These are phyloP conservation scores for Beaufortia kweichowensis DNA, from an alignment of 2,113 vertebrate genomes.

Conservation along the genomic window DNA sequence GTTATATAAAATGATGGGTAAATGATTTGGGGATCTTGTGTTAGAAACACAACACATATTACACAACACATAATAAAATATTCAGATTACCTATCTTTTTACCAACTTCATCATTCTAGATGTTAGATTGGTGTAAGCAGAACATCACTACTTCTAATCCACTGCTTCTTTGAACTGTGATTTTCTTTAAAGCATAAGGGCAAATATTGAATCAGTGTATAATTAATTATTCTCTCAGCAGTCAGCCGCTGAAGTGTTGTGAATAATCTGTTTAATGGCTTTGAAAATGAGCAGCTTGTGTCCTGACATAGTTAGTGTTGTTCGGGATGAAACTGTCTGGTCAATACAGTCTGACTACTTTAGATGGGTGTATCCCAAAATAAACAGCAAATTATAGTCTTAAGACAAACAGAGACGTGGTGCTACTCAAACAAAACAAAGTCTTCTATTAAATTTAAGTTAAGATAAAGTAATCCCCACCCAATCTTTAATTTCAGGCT, in stretches of 20 bases:
- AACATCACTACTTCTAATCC: neutral
- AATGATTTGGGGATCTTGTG: neutral
- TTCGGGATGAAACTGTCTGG: neutral
- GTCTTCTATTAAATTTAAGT: too few relatives aligned
- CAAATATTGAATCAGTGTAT: neutral
- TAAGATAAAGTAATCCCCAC: too few relatives aligned
- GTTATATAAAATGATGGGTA: neutral
- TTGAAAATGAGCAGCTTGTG: slow-evolving; percentile 3
- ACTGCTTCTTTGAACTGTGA: too few relatives aligned
- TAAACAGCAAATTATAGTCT: neutral
- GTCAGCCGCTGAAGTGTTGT: neutral
- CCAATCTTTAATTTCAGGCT: too few relatives aligned
- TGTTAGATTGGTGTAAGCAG: too few relatives aligned
- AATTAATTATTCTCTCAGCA: neutral
- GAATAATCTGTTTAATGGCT: slow-evolving; percentile 12
- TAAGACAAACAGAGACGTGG: neutral
- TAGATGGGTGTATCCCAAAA: neutral
- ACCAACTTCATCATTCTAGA: too few relatives aligned
- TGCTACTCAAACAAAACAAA: neutral
- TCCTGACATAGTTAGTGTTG: neutral
- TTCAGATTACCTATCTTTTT: too few relatives aligned
- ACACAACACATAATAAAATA: too few relatives aligned
- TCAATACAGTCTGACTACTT: slow-evolving; percentile 9
- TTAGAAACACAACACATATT: neutral
- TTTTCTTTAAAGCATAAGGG: neutral